A percentile compares a stretch with the other conserved stretches of the same genome.
Conservation (phyloP, 2,113 vertebrate genomes). For the Atrichornis clamosus region DNA sequence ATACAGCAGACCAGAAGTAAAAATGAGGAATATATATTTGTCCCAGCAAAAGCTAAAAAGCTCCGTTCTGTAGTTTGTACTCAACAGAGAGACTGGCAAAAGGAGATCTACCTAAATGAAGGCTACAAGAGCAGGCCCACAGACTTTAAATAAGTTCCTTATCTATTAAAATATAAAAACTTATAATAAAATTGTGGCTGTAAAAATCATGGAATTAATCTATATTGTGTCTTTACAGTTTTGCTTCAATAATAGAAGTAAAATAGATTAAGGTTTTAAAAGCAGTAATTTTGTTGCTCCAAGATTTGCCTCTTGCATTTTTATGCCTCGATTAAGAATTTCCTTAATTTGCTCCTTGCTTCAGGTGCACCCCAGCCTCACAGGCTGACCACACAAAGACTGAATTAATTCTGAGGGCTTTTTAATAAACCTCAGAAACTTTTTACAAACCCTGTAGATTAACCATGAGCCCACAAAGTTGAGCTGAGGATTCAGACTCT, state of each 20-base stretch:
- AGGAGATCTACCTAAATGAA: neutral
- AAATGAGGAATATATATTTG: neutral
- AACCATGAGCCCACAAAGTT: neutral
- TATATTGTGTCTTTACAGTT: slow-evolving; percentile 58
- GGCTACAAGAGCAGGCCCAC: neutral
- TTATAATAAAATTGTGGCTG: slow-evolving; percentile 39
- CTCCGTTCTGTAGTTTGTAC: neutral
- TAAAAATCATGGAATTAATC: slow-evolving; percentile 61
- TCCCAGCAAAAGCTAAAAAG: neutral
- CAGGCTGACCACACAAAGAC: neutral
- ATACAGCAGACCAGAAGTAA: neutral
- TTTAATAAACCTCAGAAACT: neutral
- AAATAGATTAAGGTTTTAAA: slow-evolving; percentile 60
- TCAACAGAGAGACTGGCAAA: neutral
- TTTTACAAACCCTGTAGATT: neutral
- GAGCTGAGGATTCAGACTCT: neutral
- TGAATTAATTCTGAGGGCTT: neutral
- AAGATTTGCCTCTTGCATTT: slow-evolving; percentile 39
- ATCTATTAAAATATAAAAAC: slow-evolving; percentile 61
- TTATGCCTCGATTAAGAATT: slow-evolving; percentile 31
- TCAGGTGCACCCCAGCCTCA: neutral
- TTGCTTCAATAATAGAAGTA: slow-evolving; percentile 60
- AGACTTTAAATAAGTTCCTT: slow-evolving; percentile 57
- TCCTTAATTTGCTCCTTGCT: neutral
- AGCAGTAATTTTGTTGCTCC: slow-evolving; percentile 53